Conservation (phyloP, 2,113 vertebrate species). For the Triplophysa dalaica region DNA sequence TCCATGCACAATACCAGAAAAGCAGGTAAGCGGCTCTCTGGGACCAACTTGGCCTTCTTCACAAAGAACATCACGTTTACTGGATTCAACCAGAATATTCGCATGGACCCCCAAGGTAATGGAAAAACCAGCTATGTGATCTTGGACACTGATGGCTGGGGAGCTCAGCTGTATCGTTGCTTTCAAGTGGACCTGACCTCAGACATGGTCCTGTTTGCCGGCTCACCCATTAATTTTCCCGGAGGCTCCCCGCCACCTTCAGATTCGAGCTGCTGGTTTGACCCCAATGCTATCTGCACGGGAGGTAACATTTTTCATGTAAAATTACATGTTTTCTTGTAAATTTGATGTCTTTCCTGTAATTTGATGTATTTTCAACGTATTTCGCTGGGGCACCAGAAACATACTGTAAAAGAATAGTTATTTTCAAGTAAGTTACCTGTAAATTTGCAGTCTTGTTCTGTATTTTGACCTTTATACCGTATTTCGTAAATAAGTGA, state of each 20-base stretch:
- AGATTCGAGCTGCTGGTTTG: slow-evolving; percentile 89
- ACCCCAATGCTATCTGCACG: slow-evolving; percentile 73
- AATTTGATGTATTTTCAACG: no score
- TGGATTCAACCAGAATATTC: slow-evolving; percentile 83
- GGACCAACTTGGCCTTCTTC: slow-evolving; percentile 73
- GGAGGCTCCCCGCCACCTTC: slow-evolving; percentile 69
- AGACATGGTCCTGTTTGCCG: slow-evolving; percentile 68
- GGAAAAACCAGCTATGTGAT: slow-evolving; percentile 78
- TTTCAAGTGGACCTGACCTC: slow-evolving; percentile 74
- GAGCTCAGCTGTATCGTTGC: slow-evolving; percentile 76
- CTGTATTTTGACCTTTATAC: no score
- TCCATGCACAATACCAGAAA: slow-evolving; percentile 74
- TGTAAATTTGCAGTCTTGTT: no score
- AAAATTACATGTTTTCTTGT: no score
- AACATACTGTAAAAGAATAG: no score
- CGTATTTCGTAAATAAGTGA: no score
- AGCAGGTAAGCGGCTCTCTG: slow-evolving; percentile 67
- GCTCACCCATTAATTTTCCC: slow-evolving; percentile 79
- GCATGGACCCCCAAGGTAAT: slow-evolving; percentile 72
- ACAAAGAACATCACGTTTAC: slow-evolving; percentile 75
- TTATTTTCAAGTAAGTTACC: no score
- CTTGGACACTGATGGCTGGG: slow-evolving; percentile 79
- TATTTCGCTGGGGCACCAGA: no score
- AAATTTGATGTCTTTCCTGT: no score
- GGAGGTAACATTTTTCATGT: slow-evolving; percentile 72